A percentile compares a stretch with the other conserved stretches of the same genome.
phyloP scores from a whole-genome alignment of 2,797 vertebrate species.

The Manis pentadactyla region DNA sequence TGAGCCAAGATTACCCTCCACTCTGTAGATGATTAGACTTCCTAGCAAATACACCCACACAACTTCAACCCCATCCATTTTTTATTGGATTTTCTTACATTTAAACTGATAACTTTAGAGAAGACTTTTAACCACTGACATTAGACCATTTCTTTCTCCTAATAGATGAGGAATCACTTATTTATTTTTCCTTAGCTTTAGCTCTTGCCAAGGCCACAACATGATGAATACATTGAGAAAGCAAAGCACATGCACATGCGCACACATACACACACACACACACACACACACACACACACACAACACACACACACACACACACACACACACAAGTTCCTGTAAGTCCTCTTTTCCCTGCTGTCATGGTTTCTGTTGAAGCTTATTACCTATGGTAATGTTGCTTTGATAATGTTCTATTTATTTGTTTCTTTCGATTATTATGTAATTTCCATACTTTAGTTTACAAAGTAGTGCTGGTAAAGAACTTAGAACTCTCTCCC shows the following conservation, averaged over 20 bases:
- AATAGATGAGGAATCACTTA: constrained; percentile 11
- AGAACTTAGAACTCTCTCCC: neutral
- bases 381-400: neutral
- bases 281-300: neutral
- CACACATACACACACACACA: neutral
- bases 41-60: constrained; percentile 22
- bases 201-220: constrained; percentile 66
- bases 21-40: neutral
- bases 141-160: neutral
- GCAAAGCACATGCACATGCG: neutral
- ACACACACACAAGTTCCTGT: neutral
- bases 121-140: constrained; percentile 39
- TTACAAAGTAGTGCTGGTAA: neutral
- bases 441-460: neutral
- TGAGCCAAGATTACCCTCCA: neutral
- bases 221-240: constrained; percentile 52
- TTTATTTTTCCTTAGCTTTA: constrained; percentile 40
- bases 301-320: neutral
- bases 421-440: constrained; percentile 46
- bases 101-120: neutral
- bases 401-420: neutral
- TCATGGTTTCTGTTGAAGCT: constrained; percentile 68
- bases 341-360: constrained; percentile 47
- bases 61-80: neutral
- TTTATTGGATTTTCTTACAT: constrained; percentile 21